These are phyloP conservation scores for Epizoanthus rinbou DNA, from an alignment of 92 coral and sea anemone genomes.

Conservation along the genomic window DNA sequence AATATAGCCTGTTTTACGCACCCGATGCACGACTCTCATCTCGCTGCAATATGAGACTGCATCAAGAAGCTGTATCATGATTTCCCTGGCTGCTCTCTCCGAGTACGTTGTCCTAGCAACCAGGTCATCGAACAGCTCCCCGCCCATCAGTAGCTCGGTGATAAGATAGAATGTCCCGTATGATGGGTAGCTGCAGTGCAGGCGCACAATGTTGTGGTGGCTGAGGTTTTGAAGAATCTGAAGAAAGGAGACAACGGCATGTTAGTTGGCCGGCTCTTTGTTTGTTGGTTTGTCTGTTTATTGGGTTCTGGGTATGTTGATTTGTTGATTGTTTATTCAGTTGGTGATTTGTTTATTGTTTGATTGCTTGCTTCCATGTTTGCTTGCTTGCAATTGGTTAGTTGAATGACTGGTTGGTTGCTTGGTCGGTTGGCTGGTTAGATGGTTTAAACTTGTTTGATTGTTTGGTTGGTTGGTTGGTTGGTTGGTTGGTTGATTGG, in stretches of 20 bases:
- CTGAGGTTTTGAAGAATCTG: constrained; percentile 48
- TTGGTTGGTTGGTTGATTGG: too few species aligned
- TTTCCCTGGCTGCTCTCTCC: constrained; percentile 70
- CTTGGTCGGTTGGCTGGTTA: too few species aligned
- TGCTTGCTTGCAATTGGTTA: too few species aligned
- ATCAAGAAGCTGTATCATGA: constrained; percentile 65
- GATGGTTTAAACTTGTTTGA: too few species aligned
- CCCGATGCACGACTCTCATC: constrained; percentile 73
- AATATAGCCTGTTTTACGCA: constrained; percentile 13
- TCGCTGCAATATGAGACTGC: constrained; percentile 72
- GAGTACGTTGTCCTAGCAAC: constrained; percentile 72
- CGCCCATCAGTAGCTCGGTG: constrained; percentile 75
- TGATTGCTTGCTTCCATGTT: too few species aligned
- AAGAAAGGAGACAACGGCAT: neutral
- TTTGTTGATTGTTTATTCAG: too few species aligned
- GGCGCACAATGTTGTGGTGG: constrained; percentile 64
- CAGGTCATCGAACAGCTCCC: constrained; percentile 82
- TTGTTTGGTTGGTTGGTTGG: too few species aligned
- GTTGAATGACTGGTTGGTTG: too few species aligned
- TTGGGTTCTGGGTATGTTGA: too few species aligned
- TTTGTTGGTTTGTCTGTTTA: too few species aligned
- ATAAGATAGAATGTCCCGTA: constrained; percentile 70
- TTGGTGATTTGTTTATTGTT: too few species aligned
- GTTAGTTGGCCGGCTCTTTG: too few species aligned
- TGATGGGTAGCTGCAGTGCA: constrained; percentile 58